Conservation (phyloP, 2,888 invertebrate species). For the Crematogaster levior region DNA sequence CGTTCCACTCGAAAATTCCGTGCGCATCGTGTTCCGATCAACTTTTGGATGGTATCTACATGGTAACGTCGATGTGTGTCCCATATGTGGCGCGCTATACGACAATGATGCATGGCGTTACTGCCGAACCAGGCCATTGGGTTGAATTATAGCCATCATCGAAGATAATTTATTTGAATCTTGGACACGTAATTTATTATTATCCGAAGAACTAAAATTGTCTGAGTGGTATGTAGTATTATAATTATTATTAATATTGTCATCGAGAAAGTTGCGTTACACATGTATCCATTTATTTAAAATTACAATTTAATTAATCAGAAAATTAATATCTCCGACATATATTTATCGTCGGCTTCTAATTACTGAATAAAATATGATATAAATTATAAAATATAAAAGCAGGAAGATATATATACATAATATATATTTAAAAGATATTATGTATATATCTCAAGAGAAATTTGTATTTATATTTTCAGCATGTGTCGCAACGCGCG, state of each 20-base stretch:
- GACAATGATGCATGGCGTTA: slow-evolving; percentile 41
- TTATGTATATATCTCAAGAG: neutral
- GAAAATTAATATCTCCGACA: neutral
- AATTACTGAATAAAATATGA: neutral
- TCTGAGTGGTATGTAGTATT: neutral
- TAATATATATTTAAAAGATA: neutral
- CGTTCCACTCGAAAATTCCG: slow-evolving; percentile 53
- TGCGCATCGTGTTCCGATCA: slow-evolving; percentile 36
- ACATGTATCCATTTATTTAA: neutral
- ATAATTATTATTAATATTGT: neutral
- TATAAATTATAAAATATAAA: neutral
- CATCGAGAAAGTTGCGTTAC: slow-evolving; percentile 16
- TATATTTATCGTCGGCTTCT: neutral
- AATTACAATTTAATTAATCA: neutral
- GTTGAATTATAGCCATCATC: slow-evolving; percentile 34
- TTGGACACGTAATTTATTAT: slow-evolving; percentile 22
- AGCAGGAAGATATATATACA: neutral
- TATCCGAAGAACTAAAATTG: neutral
- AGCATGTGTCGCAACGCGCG: neutral
- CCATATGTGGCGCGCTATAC: slow-evolving; percentile 17
- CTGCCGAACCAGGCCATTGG: slow-evolving; percentile 31
- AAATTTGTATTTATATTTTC: neutral
- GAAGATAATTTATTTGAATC: slow-evolving; percentile 40
- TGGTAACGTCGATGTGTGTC: slow-evolving; percentile 49
- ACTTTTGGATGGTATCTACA: slow-evolving; percentile 26